These are phyloP conservation scores for Drosophila repletoides DNA, from an alignment of 1,140 invertebrate genomes.

Conservation along the genomic window DNA sequence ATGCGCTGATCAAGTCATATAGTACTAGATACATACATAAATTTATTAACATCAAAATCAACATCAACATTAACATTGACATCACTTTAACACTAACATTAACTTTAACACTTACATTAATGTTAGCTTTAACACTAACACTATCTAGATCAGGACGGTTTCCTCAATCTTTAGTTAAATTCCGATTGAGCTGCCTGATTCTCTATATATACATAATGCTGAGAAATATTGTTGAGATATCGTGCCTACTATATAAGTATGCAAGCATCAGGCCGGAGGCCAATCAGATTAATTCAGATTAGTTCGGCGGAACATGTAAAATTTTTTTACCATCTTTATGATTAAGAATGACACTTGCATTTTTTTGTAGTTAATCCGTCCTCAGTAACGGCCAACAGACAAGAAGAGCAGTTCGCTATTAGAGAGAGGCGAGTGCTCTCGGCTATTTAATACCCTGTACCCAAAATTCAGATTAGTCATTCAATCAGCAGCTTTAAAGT, in stretches of 20 bases:
- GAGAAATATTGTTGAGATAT: conserved; percentile 67
- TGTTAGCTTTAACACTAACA: too few relatives aligned
- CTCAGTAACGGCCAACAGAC: conserved; percentile 60
- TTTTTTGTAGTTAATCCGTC: conserved; percentile 79
- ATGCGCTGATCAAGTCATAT: too few relatives aligned
- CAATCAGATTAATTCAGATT: conserved; percentile 20
- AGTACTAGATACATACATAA: background rate
- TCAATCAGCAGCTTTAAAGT: conserved; percentile 19
- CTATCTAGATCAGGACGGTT: conserved; percentile 48
- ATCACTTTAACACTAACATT: too few relatives aligned
- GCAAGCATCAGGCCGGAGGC: conserved; percentile 9
- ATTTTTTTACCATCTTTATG: conserved; percentile 28
- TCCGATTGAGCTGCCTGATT: conserved; percentile 43
- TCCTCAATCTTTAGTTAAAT: conserved; percentile 58
- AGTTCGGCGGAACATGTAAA: conserved; percentile 9
- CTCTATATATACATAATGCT: conserved; percentile 15
- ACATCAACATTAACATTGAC: too few relatives aligned
- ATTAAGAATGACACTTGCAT: conserved; percentile 62
- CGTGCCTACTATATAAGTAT: conserved; percentile 40
- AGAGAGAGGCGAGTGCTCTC: conserved; percentile 11
- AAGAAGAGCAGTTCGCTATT: conserved; percentile 33
- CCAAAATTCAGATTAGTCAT: conserved; percentile 1
- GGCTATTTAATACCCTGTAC: conserved; percentile 28
- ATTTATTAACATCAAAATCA: too few relatives aligned
- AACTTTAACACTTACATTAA: too few relatives aligned